Evolutionary conservation across 1,140 invertebrate genomes (phyloP), one percentile per base, ranked within the genome.

Genomic region (Hyles vespertilio): DNA sequence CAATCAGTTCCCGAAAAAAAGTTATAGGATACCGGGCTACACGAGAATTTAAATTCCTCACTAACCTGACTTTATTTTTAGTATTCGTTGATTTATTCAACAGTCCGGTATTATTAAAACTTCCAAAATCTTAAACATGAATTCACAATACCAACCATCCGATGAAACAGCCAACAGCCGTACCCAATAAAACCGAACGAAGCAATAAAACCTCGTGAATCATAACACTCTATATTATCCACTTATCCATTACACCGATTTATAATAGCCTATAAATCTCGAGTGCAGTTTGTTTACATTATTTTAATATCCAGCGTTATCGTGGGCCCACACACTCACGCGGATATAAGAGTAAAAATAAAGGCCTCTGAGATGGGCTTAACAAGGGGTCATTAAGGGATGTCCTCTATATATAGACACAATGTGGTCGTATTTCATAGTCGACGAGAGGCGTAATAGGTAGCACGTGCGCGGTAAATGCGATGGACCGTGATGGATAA

Each of bases 311-410:
- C 40, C 36, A n/a, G 52, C 58, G 58, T 58, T 63, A 59, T 59
- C 50, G 44, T 22, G 44, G 44, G 45, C 57, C 72, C 72, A 68
- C 70, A 75, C 70, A 63, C 63, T 62, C 58, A 58, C 60, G 36
- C 43, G 36, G 40, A 44, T 44, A 74, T 70, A 66, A 43, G 52
- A 22, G 9, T 51, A 4, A 8, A 22, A 54, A 54, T 54, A 54
- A 73, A 75, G 75, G 73, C 72, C 71, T 76, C 70, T 73, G 33
- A 51, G 12, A 44, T 61, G 59, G 53, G 51, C 66, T 65, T 67
- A 77, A 81, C 81, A 84, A 81, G 58, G 73, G 66, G 62, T 79
- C 81, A 79, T 84, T 84, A 81, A 74, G 77, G 79, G 71, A 66
- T 75, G 72, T 65, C 53, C 40, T 70, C 70, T 83, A 83, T 83